Evolutionary conservation across 92 coral and sea anemone species (phyloP), one percentile per base, ranked within the genome.

Genomic region (Micromussa lordhowensis): DNA sequence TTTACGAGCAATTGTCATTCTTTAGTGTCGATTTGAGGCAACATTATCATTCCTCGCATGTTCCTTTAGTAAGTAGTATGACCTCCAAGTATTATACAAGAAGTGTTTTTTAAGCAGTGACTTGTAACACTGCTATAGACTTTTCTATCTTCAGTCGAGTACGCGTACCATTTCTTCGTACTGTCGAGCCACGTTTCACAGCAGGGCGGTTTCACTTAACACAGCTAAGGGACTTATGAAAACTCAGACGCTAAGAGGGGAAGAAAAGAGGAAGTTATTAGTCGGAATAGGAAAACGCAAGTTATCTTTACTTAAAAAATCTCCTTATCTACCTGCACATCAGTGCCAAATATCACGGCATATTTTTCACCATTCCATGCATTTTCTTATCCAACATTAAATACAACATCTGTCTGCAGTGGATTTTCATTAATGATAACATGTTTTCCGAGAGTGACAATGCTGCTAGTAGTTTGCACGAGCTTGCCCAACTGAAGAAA

Each of bases 331-430:
- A 0, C 22, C 12, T 16, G 61, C 32, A 30, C 24, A 54, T 78
- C 24, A 49, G 35, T 78, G 82, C 68, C 19, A 40, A 48, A 28
- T 84, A 22, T 75, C 72, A 34, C 75, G 35, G 58, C 81, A 55
- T 84, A 35, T 73, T 84, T 84, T 26, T 68, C 16, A 35, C 36
- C 36, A 57, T 84, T 84, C 88, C 57, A 26, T 24, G 51, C 68
- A 49, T n/a, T 15, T 29, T 44, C 74, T 28, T 82, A 35, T 29
- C 54, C 49, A 11, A 35, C 49, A 53, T 84, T 84, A 84, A 84
- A 35, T 58, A 13, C 38, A n/a, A 8, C n/a, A 32, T 84, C 81
- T 84, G 69, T 84, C 88, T 26, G 1, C 79, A 73, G 12, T 19
- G n/a, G 79, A 71, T 71, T 15, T 30, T 83, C 82, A 17, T 2